Base-by-base conservation (phyloP, 2,113 vertebrate genomes). In the Holacanthus passer region DNA sequence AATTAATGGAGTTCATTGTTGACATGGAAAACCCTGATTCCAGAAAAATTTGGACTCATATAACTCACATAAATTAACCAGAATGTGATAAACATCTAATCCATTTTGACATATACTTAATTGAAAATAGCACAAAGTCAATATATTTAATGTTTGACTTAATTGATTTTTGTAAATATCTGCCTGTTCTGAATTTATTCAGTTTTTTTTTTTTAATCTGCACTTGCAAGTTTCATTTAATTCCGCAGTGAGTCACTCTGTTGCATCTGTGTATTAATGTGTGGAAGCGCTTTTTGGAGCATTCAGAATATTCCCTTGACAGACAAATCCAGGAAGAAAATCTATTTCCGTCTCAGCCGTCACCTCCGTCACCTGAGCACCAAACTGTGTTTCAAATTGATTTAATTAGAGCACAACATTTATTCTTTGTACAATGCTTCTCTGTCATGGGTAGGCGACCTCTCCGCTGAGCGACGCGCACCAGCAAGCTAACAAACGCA, bases 401-500 rank as follows among this genome's bases (percentile, higher is more conserved):
- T 78, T 73, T 39, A 60, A 86, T 89, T 79, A 68, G 56, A 72
- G 47, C 48, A 59, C 55, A 78, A 71, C 72, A 70, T 75, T 70
- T 87, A n/a, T 81, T 72, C 86, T 88, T 72, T 65, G 41, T 45
- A 27, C 37, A 58, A 55, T 43, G 27, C 52, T 73, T 80, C 39
- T 58, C 48, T 63, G 79, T 70, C 72, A 73, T 20, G 56, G 27
- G 59, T 55, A 64, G 62, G 74, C 47, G 67, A 71, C 76, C 71
- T 55, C 39, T 32, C n/a, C 48, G 67, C 58, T 60, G 73, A 87
- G 74, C 80, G 87, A 84, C 73, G 59, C 37, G 62, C 79, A 83
- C 1, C 35, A 70, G 65, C 37, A 59, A 32, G 82, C 73, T 72
- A 32, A 84, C 84, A 86, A 87, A 89, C 56, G 39, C 53, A 19